Base-by-base conservation (phyloP, 2,113 vertebrate genomes). In the Eupsittula cactorum region DNA sequence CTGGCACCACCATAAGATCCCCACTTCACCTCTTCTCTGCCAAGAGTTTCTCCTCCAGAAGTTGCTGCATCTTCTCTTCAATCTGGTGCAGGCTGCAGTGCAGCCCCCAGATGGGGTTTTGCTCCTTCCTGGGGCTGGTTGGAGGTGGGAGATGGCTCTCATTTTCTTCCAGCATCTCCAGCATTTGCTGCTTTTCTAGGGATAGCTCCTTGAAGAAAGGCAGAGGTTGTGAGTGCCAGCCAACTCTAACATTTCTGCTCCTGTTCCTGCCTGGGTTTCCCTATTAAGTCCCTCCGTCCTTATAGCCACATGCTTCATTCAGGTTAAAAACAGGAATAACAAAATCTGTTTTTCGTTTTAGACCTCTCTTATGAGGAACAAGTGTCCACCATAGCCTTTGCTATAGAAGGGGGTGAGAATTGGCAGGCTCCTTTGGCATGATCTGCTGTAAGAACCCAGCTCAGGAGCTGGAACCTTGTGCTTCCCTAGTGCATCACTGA, bases 11-110 rank as follows among this genome's bases (percentile, higher is more conserved):
- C 1, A 4, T 17, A 50, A 76, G 19, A 73, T 10, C 31, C 60
- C 33, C 60, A 53, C 13, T 98, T 98, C 88, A 99, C 99, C 98
- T 99, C 68, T 98, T 98, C 25, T 99, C 98, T 4, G 99, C 99
- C 90, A 98, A 97, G 29, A 99, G 98, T 96, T 99, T 99, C 98
- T 99, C 99, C 62, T 97, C 96, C 93, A 99, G 95, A 83, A 99
- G 98, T 70, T 98, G 95, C 96, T 98, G 99, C 98, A 99, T 99
- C 91, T 98, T 98, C 91, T 99, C 99, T 93, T 99, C 99, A 5
- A 99, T 99, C 97, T 99, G 98, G 71, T 84, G 97, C 60, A 99
- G 98, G 97, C 98, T 98, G 78, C 97, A 98, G 33, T 98, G 98
- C 86, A 99, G 98, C 80, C 98, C 98, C 65, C 98, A 97, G 3